These are phyloP conservation scores for Rhinichthys osculus DNA, from an alignment of 2,797 vertebrate genomes.

Conservation along the genomic window DNA sequence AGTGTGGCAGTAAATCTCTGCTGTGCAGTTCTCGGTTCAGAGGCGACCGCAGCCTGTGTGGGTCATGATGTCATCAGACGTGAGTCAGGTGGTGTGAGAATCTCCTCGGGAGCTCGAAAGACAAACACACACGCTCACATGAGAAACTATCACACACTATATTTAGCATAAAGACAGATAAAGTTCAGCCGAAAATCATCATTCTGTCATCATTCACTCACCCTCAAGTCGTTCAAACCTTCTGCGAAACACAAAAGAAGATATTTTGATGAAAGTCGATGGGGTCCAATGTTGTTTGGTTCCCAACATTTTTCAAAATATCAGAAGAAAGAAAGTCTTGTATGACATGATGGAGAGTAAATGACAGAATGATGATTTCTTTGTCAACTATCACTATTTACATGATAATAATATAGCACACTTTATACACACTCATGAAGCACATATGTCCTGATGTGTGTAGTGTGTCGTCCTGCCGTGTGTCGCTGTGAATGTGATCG, in stretches of 20 bases:
- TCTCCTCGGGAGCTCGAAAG: constrained; percentile 60
- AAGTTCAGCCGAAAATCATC: too few relatives aligned
- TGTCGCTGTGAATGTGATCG: constrained; percentile 4
- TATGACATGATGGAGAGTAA: background rate
- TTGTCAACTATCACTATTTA: background rate
- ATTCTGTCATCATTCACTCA: too few relatives aligned
- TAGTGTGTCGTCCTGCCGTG: too few relatives aligned
- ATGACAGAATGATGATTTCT: background rate
- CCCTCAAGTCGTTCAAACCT: too few relatives aligned
- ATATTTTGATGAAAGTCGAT: too few relatives aligned
- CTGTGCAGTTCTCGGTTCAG: constrained; percentile 66
- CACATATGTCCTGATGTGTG: background rate
- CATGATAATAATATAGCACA: background rate
- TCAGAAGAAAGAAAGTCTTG: too few relatives aligned
- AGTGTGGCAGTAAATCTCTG: constrained; percentile 80
- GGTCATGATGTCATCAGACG: constrained; percentile 77
- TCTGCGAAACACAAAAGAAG: too few relatives aligned
- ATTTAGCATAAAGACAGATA: too few relatives aligned
- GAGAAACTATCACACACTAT: too few relatives aligned
- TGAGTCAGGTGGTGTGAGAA: constrained; percentile 79
- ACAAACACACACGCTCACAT: constrained; percentile 55
- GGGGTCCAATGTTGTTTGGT: too few relatives aligned
- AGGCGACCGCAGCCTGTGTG: constrained; percentile 71
- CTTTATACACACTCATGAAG: background rate
- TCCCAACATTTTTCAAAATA: too few relatives aligned